Percentiles rank a stretch among this genome's conserved stretches.
Evolutionary conservation across 2,888 invertebrate genomes (phyloP).

Genomic region (Amiota minor): DNA sequence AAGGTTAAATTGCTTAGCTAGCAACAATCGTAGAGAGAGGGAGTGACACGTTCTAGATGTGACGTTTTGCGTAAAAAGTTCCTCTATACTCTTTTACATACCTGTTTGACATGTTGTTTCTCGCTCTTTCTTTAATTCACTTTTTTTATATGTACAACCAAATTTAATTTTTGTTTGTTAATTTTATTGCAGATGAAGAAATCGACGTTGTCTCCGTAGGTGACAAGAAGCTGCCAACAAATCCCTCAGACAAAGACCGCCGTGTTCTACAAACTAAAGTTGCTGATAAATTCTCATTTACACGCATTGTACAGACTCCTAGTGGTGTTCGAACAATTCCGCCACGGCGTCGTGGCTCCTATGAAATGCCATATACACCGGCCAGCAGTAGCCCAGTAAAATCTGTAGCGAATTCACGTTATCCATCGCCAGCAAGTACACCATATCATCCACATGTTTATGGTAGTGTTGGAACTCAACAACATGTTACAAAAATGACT

Average conservation of each 20-base stretch:
- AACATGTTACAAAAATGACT: background rate
- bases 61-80: conserved; percentile 29
- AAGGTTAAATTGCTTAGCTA: background rate
- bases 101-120: background rate
- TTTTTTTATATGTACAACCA: background rate
- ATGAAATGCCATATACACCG: conserved; percentile 65
- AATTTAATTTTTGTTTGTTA: conserved; percentile 2
- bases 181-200: conserved; percentile 77
- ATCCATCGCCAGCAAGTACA: conserved; percentile 68
- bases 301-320: conserved; percentile 65
- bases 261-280: conserved; percentile 79
- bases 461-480: background rate
- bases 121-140: background rate
- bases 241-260: conserved; percentile 81
- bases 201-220: conserved; percentile 87
- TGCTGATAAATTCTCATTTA: conserved; percentile 75
- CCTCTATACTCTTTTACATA: background rate
- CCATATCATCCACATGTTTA: conserved; percentile 53
- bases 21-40: background rate
- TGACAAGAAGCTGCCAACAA: conserved; percentile 78
- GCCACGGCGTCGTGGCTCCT: conserved; percentile 57
- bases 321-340: conserved; percentile 63
- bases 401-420: conserved; percentile 67
- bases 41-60: background rate
- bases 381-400: conserved; percentile 70